phyloP scores from a whole-genome alignment of 2,797 vertebrate genomes.

The Parambassis ranga region DNA sequence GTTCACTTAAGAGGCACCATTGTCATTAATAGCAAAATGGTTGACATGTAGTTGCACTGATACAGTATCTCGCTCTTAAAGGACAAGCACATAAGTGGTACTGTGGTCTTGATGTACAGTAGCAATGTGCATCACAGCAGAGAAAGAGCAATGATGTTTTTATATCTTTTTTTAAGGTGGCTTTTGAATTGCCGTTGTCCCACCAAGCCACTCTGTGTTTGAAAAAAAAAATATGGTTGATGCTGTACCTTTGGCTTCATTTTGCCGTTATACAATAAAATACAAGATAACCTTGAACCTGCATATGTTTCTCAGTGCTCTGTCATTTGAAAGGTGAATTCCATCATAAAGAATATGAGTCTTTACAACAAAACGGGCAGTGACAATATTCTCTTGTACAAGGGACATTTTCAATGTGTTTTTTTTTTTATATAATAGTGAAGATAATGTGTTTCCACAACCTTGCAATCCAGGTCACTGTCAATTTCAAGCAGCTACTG shows the following conservation, averaged over 20 bases:
- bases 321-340: conserved; percentile 1
- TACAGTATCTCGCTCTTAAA: not conserved
- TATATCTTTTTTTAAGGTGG: not conserved
- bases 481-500: conserved; percentile 1
- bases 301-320: not conserved
- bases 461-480: not conserved
- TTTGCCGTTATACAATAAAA: conserved; percentile 11
- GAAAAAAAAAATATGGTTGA: not conserved
- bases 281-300: conserved; percentile 17
- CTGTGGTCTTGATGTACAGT: too few relatives aligned
- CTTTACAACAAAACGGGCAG: conserved; percentile 8
- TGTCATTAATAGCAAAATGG: too few relatives aligned
- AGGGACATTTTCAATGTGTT: conserved; percentile 5
- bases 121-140: too few relatives aligned
- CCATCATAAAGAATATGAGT: not conserved
- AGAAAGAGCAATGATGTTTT: not conserved
- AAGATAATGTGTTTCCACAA: not conserved
- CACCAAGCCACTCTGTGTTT: not conserved
- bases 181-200: not conserved
- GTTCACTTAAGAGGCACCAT: too few relatives aligned
- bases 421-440: conserved; percentile 10
- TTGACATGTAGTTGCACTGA: not conserved
- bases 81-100: not conserved
- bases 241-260: not conserved
- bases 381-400: not conserved